phyloP scores from a whole-genome alignment of 2,888 invertebrate species.

The Phyllotreta cruciferae region DNA sequence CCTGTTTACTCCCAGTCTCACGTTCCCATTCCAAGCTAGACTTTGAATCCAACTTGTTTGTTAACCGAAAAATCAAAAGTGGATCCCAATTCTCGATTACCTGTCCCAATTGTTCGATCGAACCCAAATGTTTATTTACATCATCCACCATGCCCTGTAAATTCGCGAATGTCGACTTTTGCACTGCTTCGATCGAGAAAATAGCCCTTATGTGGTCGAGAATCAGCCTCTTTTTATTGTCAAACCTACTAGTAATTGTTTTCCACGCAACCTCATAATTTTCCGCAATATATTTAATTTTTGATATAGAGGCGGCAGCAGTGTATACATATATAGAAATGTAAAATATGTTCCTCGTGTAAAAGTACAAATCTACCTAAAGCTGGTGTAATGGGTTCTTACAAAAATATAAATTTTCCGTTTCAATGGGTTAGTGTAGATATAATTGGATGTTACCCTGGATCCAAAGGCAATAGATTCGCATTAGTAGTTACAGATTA shows the following conservation, averaged over 20 bases:
- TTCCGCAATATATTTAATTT: slow-evolving; percentile 8
- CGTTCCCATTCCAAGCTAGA: slow-evolving; percentile 23
- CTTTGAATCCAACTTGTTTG: slow-evolving; percentile 16
- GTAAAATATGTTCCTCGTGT: slow-evolving; percentile 34
- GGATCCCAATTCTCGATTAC: slow-evolving; percentile 21
- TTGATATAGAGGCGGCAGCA: slow-evolving; percentile 14
- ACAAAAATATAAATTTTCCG: slow-evolving; percentile 28
- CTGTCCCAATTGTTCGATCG: slow-evolving; percentile 20
- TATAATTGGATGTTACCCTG: slow-evolving; percentile 38
- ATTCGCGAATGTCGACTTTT: slow-evolving; percentile 15
- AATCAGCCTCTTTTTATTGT: slow-evolving; percentile 25
- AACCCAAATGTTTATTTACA: slow-evolving; percentile 8
- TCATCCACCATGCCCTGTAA: slow-evolving; percentile 14
- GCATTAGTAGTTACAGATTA: slow-evolving; percentile 36
- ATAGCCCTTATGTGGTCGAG: slow-evolving; percentile 25
- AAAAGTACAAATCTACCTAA: slow-evolving; percentile 33
- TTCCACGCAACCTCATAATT: slow-evolving; percentile 31
- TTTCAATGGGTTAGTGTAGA: slow-evolving; percentile 35
- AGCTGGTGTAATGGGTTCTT: slow-evolving; percentile 34
- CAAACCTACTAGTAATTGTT: slow-evolving; percentile 26
- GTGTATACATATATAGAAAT: no score
- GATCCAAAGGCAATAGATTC: slow-evolving; percentile 33
- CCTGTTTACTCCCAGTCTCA: no score
- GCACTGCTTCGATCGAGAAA: slow-evolving; percentile 15
- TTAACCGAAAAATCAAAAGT: slow-evolving; percentile 14